These are phyloP conservation scores for Epicauta chinensis DNA, from an alignment of 1,140 invertebrate species.

Conservation along the genomic window DNA sequence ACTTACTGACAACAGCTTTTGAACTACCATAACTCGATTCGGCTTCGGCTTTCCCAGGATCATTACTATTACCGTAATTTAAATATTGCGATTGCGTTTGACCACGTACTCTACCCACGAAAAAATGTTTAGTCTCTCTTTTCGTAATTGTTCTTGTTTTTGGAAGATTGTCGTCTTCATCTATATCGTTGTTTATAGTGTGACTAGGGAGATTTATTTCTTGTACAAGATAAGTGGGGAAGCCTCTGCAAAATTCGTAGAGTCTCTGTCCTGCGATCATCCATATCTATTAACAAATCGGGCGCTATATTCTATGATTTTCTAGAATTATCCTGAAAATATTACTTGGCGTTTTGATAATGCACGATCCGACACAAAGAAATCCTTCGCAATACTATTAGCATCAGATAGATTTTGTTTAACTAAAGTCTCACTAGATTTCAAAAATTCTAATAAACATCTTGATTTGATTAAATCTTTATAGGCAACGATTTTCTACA, in stretches of 20 bases:
- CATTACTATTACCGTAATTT: constrained; percentile 52
- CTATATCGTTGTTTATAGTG: constrained; percentile 3
- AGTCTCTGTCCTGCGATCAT: constrained; percentile 31
- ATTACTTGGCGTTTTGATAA: constrained; percentile 33
- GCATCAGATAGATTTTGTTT: constrained; percentile 18
- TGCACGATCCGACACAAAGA: constrained; percentile 23
- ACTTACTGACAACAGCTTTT: constrained; percentile 70
- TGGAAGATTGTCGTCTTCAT: constrained; percentile 17
- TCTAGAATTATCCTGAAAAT: background rate
- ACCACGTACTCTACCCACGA: constrained; percentile 45
- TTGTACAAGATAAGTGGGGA: constrained; percentile 31
- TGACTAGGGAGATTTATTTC: constrained; percentile 4
- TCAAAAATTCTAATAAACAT: constrained; percentile 32
- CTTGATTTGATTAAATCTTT: constrained; percentile 32
- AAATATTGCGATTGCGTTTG: constrained; percentile 80
- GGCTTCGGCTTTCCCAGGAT: constrained; percentile 68
- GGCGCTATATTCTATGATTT: no score
- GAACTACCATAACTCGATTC: constrained; percentile 65
- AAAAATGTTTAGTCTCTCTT: constrained; percentile 28
- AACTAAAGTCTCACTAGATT: constrained; percentile 24
- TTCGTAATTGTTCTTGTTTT: constrained; percentile 11
- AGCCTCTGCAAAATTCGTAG: constrained; percentile 34
- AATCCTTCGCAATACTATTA: constrained; percentile 20
- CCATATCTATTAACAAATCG: constrained; percentile 25
- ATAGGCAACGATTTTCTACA: constrained; percentile 29